A percentile compares a stretch with the other conserved stretches of the same genome.
Conservation (phyloP, 2,888 invertebrate species). For the Eristalis arbustorum region DNA sequence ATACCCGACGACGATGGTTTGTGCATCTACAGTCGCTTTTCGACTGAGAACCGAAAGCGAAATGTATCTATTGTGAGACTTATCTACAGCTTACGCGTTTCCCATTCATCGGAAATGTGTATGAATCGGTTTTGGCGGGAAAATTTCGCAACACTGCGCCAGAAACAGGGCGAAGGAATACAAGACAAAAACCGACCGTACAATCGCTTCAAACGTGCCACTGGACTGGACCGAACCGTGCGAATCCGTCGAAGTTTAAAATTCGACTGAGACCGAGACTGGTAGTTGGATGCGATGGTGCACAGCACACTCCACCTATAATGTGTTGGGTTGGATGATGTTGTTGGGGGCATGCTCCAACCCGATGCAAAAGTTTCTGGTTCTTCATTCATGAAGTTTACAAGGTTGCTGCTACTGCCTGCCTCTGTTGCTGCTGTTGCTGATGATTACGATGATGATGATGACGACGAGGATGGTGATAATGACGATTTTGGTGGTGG, state of each 20-base stretch:
- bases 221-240: constrained; percentile 54
- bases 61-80: constrained; percentile 25
- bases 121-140: constrained; percentile 52
- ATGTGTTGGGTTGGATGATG: constrained; percentile 24
- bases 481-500: not conserved
- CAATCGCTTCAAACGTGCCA: not conserved
- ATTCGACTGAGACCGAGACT: constrained; percentile 58
- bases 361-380: constrained; percentile 37
- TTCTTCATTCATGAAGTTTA: constrained; percentile 63
- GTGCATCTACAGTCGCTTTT: not conserved
- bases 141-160: constrained; percentile 19
- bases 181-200: constrained; percentile 9
- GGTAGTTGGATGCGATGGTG: constrained; percentile 36
- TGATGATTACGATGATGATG: constrained; percentile 14
- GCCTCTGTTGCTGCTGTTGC: not conserved
- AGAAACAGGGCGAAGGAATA: constrained; percentile 12
- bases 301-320: constrained; percentile 6
- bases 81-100: constrained; percentile 11
- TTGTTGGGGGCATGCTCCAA: constrained; percentile 38
- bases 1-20: not conserved
- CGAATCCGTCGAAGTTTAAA: constrained; percentile 61
- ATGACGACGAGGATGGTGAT: not conserved
- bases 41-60: not conserved
- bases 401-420: constrained; percentile 30
- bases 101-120: constrained; percentile 32